phyloP scores from a whole-genome alignment of 2,797 vertebrate genomes.

The Mionectes olivaceus region DNA sequence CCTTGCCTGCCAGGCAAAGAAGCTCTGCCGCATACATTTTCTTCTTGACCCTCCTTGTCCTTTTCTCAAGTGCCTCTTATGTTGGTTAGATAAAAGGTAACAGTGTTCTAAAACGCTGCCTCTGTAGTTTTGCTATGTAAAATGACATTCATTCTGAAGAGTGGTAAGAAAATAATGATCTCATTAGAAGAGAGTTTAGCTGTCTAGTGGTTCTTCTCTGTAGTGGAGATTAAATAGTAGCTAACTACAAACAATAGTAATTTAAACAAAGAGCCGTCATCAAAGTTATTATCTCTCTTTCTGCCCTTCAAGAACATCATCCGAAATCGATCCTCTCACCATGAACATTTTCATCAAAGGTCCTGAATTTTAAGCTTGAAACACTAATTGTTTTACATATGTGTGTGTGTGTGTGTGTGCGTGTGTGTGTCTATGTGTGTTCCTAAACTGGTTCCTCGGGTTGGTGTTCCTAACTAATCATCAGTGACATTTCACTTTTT shows the following conservation, averaged over 20 bases:
- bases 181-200: slow-evolving; percentile 71
- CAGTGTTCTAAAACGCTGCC: slow-evolving; percentile 70
- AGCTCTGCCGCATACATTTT: slow-evolving; percentile 65
- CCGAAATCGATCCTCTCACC: slow-evolving; percentile 64
- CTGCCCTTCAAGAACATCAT: slow-evolving; percentile 69
- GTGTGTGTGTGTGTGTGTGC: not conserved
- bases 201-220: slow-evolving; percentile 75
- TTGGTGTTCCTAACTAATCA: slow-evolving; percentile 56
- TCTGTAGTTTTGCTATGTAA: slow-evolving; percentile 73
- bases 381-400: slow-evolving; percentile 55
- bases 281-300: slow-evolving; percentile 69
- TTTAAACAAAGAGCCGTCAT: slow-evolving; percentile 66
- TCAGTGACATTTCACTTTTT: slow-evolving; percentile 37
- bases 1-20: slow-evolving; percentile 65
- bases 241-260: slow-evolving; percentile 80
- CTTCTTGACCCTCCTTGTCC: slow-evolving; percentile 74
- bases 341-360: slow-evolving; percentile 61
- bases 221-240: slow-evolving; percentile 76
- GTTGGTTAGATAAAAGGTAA: slow-evolving; percentile 76
- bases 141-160: slow-evolving; percentile 74
- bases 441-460: slow-evolving; percentile 34
- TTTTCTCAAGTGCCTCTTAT: slow-evolving; percentile 77
- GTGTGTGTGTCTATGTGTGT: not conserved
- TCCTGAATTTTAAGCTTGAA: slow-evolving; percentile 68
- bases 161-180: slow-evolving; percentile 76